Conservation (phyloP, 2,113 vertebrate genomes). For the Phyllostomus discolor region DNA sequence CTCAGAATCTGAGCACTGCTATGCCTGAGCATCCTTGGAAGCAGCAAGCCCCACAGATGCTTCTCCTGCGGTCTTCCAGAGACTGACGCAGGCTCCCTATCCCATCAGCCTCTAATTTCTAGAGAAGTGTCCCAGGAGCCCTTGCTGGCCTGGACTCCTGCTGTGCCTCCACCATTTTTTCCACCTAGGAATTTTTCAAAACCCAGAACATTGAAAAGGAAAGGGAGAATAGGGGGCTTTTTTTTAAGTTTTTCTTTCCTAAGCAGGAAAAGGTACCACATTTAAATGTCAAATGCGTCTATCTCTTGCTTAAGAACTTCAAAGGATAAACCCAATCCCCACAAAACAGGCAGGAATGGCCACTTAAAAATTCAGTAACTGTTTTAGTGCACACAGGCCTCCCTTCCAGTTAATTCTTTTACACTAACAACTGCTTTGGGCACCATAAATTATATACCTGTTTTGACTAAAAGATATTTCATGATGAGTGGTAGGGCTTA, state of each 20-base stretch:
- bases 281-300: conserved; percentile 2
- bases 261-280: not conserved
- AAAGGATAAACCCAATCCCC: not conserved
- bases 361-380: conserved; percentile 60
- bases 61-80: not conserved
- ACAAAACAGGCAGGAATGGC: not conserved
- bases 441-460: conserved; percentile 67
- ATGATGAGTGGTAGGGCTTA: conserved; percentile 74
- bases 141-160: not conserved
- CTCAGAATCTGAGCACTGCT: not conserved
- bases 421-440: conserved; percentile 62
- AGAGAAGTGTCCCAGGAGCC: not conserved
- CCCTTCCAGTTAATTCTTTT: conserved; percentile 72
- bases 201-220: not conserved
- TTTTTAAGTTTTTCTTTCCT: not conserved
- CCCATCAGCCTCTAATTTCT: not conserved
- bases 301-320: conserved; percentile 10
- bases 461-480: conserved; percentile 73
- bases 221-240: not conserved
- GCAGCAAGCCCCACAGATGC: not conserved
- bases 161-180: not conserved
- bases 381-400: not conserved
- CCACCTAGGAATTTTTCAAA: not conserved
- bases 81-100: not conserved
- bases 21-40: not conserved